Evolutionary conservation across 1,140 invertebrate species (phyloP).

Genomic region (Calliopsis andreniformis): DNA sequence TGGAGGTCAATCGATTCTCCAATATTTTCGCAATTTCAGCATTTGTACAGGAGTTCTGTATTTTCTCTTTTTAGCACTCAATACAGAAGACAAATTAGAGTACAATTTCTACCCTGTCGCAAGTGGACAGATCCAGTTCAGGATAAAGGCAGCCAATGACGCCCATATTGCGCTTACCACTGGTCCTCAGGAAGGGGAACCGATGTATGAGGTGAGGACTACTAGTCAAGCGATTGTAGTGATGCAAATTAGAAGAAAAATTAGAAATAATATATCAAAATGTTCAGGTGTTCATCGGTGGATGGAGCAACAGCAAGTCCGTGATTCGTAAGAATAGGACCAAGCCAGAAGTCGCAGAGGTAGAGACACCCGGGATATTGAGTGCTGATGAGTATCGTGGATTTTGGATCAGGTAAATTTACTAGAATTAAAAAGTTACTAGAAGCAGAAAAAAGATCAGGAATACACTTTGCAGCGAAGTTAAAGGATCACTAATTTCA

Average conservation of each 20-base stretch:
- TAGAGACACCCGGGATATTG: slow-evolving; percentile 86
- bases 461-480: too few species aligned
- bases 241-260: neutral
- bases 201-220: slow-evolving; percentile 86
- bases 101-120: slow-evolving; percentile 89
- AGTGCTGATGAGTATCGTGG: slow-evolving; percentile 87
- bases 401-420: slow-evolving; percentile 87
- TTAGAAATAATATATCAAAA: neutral
- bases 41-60: too few species aligned
- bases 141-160: slow-evolving; percentile 88
- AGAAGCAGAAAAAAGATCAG: too few species aligned
- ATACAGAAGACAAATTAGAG: slow-evolving; percentile 90
- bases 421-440: too few species aligned
- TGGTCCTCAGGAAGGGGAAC: slow-evolving; percentile 85
- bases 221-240: neutral
- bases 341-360: slow-evolving; percentile 89
- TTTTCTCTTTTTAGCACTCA: slow-evolving; percentile 83
- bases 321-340: slow-evolving; percentile 89
- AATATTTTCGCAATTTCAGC: too few species aligned
- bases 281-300: slow-evolving; percentile 88
- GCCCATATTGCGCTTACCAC: slow-evolving; percentile 89
- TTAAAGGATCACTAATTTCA: too few species aligned
- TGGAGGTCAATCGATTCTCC: neutral
- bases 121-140: slow-evolving; percentile 86
- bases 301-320: slow-evolving; percentile 92